Base-by-base conservation (phyloP, 2,888 invertebrate genomes). In the Spicauda simplicius region DNA sequence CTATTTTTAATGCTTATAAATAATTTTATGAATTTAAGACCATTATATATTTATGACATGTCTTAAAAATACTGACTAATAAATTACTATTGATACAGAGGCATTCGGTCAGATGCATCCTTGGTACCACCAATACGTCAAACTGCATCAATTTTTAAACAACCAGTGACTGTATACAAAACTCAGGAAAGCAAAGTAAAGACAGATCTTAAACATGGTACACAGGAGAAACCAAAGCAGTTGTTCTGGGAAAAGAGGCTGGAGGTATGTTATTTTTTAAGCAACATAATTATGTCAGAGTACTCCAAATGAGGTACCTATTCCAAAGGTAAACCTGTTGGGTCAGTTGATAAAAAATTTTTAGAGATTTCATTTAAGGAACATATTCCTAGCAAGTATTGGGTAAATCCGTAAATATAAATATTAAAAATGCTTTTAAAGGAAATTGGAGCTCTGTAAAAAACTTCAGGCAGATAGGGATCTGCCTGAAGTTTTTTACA, bases 111-210 rank as follows among this genome's bases (percentile, higher is more conserved):
- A 72, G 99, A 99, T 90, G 96, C 97, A 11, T 97, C 98, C 12
- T 87, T 99, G 72, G 97, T 98, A 63, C 97, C 99, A 58, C 99
- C 99, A 1, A 99, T 99, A 71, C 95, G 99, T 55, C 99, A 99
- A 92, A 99, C 99, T 0, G 98, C 99, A 0, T 99, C 99, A 2
- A 99, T 99, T 81, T 99, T 99, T 87, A 99, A 99, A 84, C 99
- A 99, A 85, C 99, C 99, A 0, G 99, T 99, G 0, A 99, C 99
- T 0, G 97, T 99, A 6, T 96, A 98, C 78, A 97, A 97, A 85
- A 98, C 97, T 33, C 98, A 97, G 84, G 97, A 98, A 82, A 97
- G 97, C 79, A 97, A 97, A 91, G 97, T 98, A 14, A 97, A 98
- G 87, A 94, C 95, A 7, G 98, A 99, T 80, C 94, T 97, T 74